Percentiles rank a stretch among this genome's conserved stretches.
phyloP scores from a whole-genome alignment of 2,888 invertebrate genomes.

The Steinernema hermaphroditum region DNA sequence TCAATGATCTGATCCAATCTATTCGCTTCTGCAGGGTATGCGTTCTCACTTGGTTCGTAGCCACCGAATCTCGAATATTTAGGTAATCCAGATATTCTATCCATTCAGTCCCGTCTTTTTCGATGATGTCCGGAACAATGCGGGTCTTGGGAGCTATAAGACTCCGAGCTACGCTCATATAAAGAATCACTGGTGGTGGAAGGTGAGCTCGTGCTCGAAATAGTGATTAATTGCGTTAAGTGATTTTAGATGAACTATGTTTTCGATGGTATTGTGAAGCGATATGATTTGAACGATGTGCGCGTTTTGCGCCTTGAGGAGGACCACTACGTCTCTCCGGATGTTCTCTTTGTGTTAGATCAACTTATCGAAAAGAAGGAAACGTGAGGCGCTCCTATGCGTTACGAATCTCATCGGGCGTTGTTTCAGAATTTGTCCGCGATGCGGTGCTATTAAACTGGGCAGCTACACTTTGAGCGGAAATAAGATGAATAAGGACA shows the following conservation, averaged over 20 bases:
- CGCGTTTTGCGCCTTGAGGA: background rate
- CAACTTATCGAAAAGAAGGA: background rate
- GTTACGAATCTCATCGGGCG: background rate
- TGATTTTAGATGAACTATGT: slow-evolving; percentile 5
- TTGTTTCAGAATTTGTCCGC: background rate
- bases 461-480: too few relatives aligned
- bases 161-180: background rate
- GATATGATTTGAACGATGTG: background rate
- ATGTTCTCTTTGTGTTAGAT: background rate
- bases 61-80: too few relatives aligned
- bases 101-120: slow-evolving; percentile 91
- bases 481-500: too few relatives aligned
- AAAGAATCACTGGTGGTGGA: background rate
- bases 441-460: background rate
- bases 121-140: slow-evolving; percentile 70
- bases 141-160: background rate
- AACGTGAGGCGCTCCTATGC: background rate
- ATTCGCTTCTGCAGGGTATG: slow-evolving; percentile 90
- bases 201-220: background rate
- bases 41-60: too few relatives aligned
- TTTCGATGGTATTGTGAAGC: background rate
- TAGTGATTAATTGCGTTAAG: background rate
- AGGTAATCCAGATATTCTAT: slow-evolving; percentile 93
- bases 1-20: slow-evolving; percentile 83
- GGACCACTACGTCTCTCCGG: background rate